phyloP scores from a whole-genome alignment of 2,113 vertebrate species.

The Laticauda colubrina region DNA sequence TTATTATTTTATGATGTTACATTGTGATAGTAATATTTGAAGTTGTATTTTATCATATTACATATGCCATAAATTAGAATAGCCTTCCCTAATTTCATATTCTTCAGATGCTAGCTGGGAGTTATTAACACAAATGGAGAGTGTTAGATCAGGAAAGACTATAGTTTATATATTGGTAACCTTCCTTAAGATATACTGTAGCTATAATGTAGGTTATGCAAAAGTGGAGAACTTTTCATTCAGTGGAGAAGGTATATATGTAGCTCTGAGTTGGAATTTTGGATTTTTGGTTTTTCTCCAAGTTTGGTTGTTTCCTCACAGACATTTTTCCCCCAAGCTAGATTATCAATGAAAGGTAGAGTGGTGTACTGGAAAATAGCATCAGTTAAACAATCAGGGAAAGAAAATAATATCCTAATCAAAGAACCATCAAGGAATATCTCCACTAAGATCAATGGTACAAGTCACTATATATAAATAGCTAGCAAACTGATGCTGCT shows the following conservation, averaged over 20 bases:
- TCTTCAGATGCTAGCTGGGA: not conserved
- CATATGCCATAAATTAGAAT: not conserved
- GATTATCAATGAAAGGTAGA: not conserved
- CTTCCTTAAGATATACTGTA: not conserved
- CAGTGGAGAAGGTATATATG: not conserved
- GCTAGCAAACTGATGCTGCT: not conserved
- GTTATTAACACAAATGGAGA: not conserved
- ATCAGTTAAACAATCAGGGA: not conserved
- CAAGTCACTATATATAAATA: not conserved
- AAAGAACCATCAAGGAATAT: not conserved
- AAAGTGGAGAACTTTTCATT: not conserved
- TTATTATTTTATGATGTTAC: not conserved
- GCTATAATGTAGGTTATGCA: not conserved
- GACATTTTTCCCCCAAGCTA: not conserved
- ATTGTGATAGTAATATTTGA: not conserved
- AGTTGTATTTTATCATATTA: not conserved
- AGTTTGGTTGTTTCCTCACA: not conserved
- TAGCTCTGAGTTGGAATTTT: not conserved
- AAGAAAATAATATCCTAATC: not conserved
- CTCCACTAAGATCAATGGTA: not conserved
- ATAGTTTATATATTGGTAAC: not conserved
- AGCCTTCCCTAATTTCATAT: not conserved
- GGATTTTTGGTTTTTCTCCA: not conserved
- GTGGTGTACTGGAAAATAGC: not conserved
- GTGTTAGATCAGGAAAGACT: not conserved